phyloP scores from a whole-genome alignment of 2,888 invertebrate species.

The Mythimna lalbum region DNA sequence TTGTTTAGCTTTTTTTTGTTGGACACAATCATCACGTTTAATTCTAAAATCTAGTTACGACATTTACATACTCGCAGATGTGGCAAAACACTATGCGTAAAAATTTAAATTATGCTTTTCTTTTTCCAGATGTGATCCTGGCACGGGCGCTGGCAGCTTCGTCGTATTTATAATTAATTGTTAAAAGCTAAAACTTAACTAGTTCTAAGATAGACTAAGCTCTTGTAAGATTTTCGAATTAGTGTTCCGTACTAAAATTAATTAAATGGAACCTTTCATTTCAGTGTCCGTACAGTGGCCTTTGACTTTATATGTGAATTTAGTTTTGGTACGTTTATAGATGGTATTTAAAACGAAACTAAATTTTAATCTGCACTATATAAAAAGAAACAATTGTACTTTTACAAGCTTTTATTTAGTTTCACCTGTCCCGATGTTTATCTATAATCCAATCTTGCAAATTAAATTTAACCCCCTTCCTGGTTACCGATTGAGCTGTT shows the following conservation, averaged over 20 bases:
- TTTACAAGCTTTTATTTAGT: no score
- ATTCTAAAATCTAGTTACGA: no score
- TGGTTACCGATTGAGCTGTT: no score
- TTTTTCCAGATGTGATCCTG: constrained; percentile 48
- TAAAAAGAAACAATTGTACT: no score
- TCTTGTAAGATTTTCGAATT: constrained; percentile 61
- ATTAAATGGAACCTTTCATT: background rate
- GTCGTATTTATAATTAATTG: constrained; percentile 39
- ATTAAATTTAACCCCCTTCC: no score
- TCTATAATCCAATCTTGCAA: no score
- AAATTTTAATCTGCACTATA: no score
- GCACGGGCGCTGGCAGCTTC: background rate
- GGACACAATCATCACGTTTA: background rate
- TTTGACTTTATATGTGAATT: background rate
- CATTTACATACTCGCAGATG: no score
- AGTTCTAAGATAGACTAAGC: constrained; percentile 62
- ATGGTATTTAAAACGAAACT: no score
- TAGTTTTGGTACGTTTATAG: background rate
- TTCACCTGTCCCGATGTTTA: no score
- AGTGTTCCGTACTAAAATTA: constrained; percentile 19
- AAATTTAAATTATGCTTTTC: background rate
- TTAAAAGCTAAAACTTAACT: constrained; percentile 58
- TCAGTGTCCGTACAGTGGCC: background rate
- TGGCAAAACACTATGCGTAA: background rate
- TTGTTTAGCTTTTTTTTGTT: no score